Evolutionary conservation across 2,797 vertebrate genomes (phyloP), one percentile per base, ranked within the genome.

Genomic region (Acipenser transmontanus): DNA sequence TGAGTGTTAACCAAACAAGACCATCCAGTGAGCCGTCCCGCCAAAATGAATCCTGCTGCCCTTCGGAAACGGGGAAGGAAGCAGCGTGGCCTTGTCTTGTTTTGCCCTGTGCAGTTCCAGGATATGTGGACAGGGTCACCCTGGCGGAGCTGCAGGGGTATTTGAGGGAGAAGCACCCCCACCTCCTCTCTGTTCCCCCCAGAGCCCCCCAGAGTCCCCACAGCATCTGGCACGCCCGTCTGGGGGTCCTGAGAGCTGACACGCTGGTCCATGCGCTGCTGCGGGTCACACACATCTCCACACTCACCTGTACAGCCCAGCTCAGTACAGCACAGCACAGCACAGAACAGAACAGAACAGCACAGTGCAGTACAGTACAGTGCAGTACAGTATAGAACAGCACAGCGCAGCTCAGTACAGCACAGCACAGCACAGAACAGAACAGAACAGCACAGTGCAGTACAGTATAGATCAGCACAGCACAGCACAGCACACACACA

Each of bases 221-320:
- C 54, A 72, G 73, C 6, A 69, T 95, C 69, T 85, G 78, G 0
- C 91, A 94, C 61, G 69, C 74, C 70, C 78, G 77, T 10, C 74
- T 97, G 64, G 75, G 85, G 64, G 74, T 83, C 0, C 87, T 97
- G 61, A 84, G 83, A 67, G 86, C 86, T 51, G 90, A 94, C 74
- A 83, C 59, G 0, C 75, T 99, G 74, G 87, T 95, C 57, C 93
- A 98, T 10, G 85, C 81, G 0, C 0, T 93, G 54, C 72, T 98
- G 62, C 90, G 84, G 56, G 85, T 98, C 69, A 78, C 79, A 34
- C 75, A 75, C 73, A 76, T 88, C 68, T 75, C 84, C 4, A 7
- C 86, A 56, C 73, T 92, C 72, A 84, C 87, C 82, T 94, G 96
- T 96, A 73, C 49, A n/a, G 34, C 34, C 2, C 34, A 34, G 34